Evolutionary conservation across 2,797 vertebrate species (phyloP).

Genomic region (Melanotaenia boesemani): DNA sequence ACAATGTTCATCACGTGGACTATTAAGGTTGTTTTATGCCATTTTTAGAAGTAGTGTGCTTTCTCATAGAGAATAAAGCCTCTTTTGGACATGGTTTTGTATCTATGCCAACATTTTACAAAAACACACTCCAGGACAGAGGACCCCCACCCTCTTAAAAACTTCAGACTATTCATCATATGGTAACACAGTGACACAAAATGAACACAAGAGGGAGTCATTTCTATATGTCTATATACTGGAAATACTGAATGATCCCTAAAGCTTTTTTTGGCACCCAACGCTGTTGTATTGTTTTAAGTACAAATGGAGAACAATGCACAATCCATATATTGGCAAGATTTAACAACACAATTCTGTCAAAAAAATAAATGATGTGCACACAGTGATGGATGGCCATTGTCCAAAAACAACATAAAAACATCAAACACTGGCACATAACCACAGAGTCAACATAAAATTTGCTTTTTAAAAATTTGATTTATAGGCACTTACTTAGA

Average conservation of each 20-base stretch:
- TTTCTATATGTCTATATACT: background rate
- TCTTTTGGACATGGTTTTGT: background rate
- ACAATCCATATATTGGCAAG: background rate
- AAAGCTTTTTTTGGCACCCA: background rate
- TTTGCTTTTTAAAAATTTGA: background rate
- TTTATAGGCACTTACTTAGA: slow-evolving; percentile 6
- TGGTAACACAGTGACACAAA: slow-evolving; percentile 9
- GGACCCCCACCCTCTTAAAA: background rate
- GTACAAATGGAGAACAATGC: background rate
- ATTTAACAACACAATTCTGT: slow-evolving; percentile 5
- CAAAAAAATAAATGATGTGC: background rate
- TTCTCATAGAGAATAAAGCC: background rate
- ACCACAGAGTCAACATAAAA: background rate
- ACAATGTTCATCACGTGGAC: background rate
- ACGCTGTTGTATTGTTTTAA: background rate
- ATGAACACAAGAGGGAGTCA: slow-evolving; percentile 50
- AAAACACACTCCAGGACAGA: background rate
- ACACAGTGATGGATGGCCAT: background rate
- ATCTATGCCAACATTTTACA: background rate
- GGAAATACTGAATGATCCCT: background rate
- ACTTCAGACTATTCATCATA: background rate
- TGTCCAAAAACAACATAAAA: background rate
- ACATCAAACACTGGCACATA: background rate
- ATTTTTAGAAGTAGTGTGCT: background rate
- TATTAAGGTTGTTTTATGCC: background rate